Evolutionary conservation across 2,797 vertebrate species (phyloP), one percentile per base, ranked within the genome.

Genomic region (Lithobates sylvaticus): DNA sequence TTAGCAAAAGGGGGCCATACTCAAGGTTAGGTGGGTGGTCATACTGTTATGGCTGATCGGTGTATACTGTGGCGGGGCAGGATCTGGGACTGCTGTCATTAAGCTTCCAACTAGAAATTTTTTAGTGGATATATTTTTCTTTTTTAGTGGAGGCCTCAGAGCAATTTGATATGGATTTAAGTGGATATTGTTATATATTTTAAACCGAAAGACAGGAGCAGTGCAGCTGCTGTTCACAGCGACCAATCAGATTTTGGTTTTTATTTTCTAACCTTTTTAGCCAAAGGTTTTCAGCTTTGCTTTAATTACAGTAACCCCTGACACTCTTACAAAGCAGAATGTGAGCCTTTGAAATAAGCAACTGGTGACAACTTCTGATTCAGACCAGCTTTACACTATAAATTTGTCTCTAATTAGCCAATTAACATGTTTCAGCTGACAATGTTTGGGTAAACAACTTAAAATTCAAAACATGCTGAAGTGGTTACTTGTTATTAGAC

Each of bases 361-460:
- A 23, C 3, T 29, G 65, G 65, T 36, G 67, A 27, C 26, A 50
- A n/a, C 42, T 68, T 32, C 4, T 79, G 77, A 29, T 68, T 67
- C 13, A 67, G 27, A 67, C 42, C 77, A 29, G 68, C 39, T 67
- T 79, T 69, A 69, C 64, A 79, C 16, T 69, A 29, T 34, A 21
- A 27, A 79, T 47, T n/a, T 32, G 64, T 65, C 42, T 50, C 64
- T 79, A 79, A 79, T 79, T 79, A 50, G 39, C 77, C 13, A 79
- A 69, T 79, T 79, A 79, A 79, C 77, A 79, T 36, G 68, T 79
- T 79, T 69, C 65, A 47, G 42, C 29, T 21, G 7, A n/a, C 6
- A 67, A 47, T 67, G 68, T 69, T 79, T 69, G 27, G 65, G 29
- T 79, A 79, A 79, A 78, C 76, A 78, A 79, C 77, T 79, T 69